Conservation (phyloP, 2,113 vertebrate species). For the Trochalopteron elliotii region DNA sequence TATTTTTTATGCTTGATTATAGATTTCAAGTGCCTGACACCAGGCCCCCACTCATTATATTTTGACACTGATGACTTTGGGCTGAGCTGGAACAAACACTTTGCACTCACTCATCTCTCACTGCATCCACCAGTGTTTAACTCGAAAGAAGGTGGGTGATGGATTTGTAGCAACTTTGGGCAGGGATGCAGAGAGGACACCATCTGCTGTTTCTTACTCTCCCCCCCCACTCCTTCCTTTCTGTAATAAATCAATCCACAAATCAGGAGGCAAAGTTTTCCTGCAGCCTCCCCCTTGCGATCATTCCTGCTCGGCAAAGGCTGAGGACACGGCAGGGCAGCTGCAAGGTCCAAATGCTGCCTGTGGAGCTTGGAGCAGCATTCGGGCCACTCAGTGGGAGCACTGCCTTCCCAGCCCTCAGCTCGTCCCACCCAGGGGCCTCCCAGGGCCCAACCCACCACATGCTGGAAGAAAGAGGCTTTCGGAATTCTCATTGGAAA, state of each 20-base stretch:
- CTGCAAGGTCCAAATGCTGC: not conserved
- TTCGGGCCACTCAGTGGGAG: not conserved
- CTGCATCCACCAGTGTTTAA: not conserved
- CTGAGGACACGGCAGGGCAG: not conserved
- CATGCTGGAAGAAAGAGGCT: not conserved
- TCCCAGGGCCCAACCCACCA: not conserved
- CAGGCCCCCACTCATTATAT: not conserved
- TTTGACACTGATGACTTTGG: not conserved
- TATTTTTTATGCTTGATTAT: constrained; percentile 7
- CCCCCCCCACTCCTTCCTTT: not conserved
- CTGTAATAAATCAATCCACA: not conserved
- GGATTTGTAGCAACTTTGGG: constrained; percentile 1
- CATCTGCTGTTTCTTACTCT: constrained; percentile 3
- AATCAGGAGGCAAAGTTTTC: not conserved
- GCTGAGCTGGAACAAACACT: not conserved
- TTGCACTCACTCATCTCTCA: not conserved
- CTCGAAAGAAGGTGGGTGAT: not conserved
- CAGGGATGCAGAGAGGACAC: constrained; percentile 22
- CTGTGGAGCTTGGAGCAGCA: not conserved
- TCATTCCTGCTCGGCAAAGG: not conserved
- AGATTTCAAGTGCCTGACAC: not conserved
- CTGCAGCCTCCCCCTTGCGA: not conserved
- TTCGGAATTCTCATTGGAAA: not conserved
- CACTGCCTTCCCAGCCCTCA: not conserved
- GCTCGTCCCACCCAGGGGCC: not conserved